Base-by-base conservation (phyloP, 2,888 invertebrate species). In the Chelonus formosanus region DNA sequence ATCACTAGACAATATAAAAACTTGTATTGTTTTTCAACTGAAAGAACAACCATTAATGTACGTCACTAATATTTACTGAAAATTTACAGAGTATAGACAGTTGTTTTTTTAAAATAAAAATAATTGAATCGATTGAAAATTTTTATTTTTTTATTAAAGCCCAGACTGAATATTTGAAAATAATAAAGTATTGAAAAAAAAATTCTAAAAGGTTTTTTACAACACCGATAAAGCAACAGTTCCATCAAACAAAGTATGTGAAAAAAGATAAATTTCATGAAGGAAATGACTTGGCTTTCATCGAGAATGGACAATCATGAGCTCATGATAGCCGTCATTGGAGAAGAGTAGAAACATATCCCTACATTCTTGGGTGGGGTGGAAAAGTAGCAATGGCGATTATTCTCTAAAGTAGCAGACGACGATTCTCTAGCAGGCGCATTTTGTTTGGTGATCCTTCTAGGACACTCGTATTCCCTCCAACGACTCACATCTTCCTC, bases 401-500 rank as follows among this genome's bases (percentile, higher is more conserved):
- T 67, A 43, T 57, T 74, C 76, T 76, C 76, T 69, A 60, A 74
- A 73, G 75, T 48, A 40, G 48, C 68, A 66, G 31, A 70, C 67
- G 65, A 64, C 63, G 69, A 66, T 71, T 64, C 62, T 67, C 44
- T 34, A 52, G 34, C 52, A 52, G 34, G 59, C 53, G 57, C 44
- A 35, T n/a, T 53, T 62, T 32, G 47, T n/a, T 40, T 48, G 43
- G 36, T 32, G 56, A 50, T 63, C 44, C 45, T 31, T 64, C 58
- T 50, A 45, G 64, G 34, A 58, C 53, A 65, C 44, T 43, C n/a
- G 43, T 44, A 45, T 60, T 43, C 65, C 50, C 10, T 43, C 54
- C 72, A 72, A 74, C 75, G 74, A 71, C 75, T 77, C 44, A 36
- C 63, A 62, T 55, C 57, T 67, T 68, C 68, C 76, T 75, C 76